phyloP scores from a whole-genome alignment of 1,140 invertebrate species.

The Bombus breviceps region DNA sequence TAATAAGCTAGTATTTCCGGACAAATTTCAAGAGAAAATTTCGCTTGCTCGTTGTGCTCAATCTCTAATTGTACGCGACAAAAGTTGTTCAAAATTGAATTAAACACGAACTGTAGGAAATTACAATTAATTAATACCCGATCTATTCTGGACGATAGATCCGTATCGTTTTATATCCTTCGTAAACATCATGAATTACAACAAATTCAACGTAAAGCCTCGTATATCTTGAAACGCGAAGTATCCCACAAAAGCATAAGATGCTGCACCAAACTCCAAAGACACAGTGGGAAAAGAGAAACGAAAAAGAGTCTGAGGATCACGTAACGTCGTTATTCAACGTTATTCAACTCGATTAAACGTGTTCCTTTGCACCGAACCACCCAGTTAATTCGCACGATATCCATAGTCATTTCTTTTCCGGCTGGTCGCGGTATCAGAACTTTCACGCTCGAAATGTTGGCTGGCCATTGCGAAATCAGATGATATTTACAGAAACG shows the following conservation, averaged over 20 bases:
- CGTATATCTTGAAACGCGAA: not conserved
- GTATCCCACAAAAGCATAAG: not conserved
- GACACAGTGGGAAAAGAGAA: too few species aligned
- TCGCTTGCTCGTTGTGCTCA: too few species aligned
- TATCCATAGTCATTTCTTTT: slow-evolving; percentile 45
- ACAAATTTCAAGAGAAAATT: too few species aligned
- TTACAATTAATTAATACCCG: too few species aligned
- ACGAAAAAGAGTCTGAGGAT: not conserved
- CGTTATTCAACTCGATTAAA: slow-evolving; percentile 28
- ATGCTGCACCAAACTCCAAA: not conserved
- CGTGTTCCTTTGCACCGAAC: slow-evolving; percentile 3
- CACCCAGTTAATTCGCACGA: slow-evolving; percentile 1
- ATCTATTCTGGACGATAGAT: too few species aligned
- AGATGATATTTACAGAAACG: slow-evolving; percentile 41
- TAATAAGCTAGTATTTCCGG: too few species aligned
- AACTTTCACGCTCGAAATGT: slow-evolving; percentile 48
- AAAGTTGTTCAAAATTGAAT: too few species aligned
- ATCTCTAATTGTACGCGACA: too few species aligned
- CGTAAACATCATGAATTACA: too few species aligned
- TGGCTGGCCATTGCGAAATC: slow-evolving; percentile 38
- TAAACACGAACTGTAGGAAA: too few species aligned
- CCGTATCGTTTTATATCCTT: too few species aligned
- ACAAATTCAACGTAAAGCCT: not conserved
- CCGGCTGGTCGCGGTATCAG: slow-evolving; percentile 20
- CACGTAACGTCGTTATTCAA: slow-evolving; percentile 8